Percentiles rank a stretch among this genome's conserved stretches.
Evolutionary conservation across 1,140 invertebrate species (phyloP).

Genomic region (Polypedilum vanderplanki): DNA sequence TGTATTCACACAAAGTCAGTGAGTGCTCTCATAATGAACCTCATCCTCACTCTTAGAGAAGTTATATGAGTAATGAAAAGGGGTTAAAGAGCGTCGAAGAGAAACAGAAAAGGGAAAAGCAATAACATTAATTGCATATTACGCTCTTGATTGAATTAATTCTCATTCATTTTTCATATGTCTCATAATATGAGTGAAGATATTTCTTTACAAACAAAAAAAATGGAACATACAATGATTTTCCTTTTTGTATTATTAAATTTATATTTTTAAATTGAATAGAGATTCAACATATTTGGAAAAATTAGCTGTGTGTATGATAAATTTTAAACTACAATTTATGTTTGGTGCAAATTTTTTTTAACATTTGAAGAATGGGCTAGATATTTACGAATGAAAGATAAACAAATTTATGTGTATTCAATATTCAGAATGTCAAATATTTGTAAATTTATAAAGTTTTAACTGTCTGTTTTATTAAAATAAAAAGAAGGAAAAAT

Average conservation of each 20-base stretch:
- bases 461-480: not conserved
- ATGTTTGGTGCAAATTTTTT: no score
- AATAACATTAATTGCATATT: slow-evolving; percentile 28
- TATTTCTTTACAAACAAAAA: no score
- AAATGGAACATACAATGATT: no score
- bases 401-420: not conserved
- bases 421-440: not conserved
- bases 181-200: no score
- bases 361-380: no score
- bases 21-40: not conserved
- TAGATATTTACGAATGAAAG: not conserved
- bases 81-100: not conserved
- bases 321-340: no score
- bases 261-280: no score
- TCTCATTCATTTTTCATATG: not conserved
- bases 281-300: no score
- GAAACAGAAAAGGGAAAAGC: slow-evolving; percentile 7
- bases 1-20: not conserved
- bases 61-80: not conserved
- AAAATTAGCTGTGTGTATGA: no score
- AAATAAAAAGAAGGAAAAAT: no score
- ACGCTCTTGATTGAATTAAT: slow-evolving; percentile 25
- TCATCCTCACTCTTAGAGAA: not conserved
- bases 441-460: slow-evolving; percentile 4
- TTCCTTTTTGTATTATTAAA: no score